These are phyloP conservation scores for Spea multiplicata DNA, from an alignment of 2,113 vertebrate genomes.

Conservation along the genomic window DNA sequence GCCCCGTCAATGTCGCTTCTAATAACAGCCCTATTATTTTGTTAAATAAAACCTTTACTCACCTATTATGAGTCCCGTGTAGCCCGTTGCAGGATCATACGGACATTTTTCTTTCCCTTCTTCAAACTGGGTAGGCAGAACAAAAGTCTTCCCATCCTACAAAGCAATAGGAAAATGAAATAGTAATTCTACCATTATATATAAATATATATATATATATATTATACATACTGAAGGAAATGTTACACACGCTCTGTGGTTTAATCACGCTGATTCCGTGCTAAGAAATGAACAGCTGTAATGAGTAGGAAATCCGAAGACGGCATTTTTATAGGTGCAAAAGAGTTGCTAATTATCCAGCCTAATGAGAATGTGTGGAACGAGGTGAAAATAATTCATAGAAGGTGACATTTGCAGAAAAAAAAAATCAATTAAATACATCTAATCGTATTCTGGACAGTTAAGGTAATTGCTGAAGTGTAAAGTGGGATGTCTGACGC, in stretches of 20 bases:
- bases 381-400: conserved; percentile 7
- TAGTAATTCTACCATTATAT: too few species aligned
- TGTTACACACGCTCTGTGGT: neutral
- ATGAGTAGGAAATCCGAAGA: conserved; percentile 12
- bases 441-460: neutral
- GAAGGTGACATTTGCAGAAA: neutral
- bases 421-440: conserved; percentile 12
- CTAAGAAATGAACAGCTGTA: neutral
- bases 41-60: conserved; percentile 47
- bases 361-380: neutral
- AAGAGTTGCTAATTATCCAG: conserved; percentile 14
- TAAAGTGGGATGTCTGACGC: neutral
- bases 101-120: conserved; percentile 94
- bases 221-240: too few species aligned
- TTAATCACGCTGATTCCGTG: neutral
- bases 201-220: too few species aligned
- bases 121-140: conserved; percentile 76
- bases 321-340: neutral
- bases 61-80: conserved; percentile 90
- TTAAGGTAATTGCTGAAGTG: neutral
- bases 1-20: too few species aligned
- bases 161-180: conserved; percentile 8
- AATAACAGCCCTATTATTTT: too few species aligned
- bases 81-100: conserved; percentile 86
- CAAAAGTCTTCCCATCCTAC: conserved; percentile 82